Percentiles rank a stretch among this genome's conserved stretches.
phyloP scores from a whole-genome alignment of 2,113 vertebrate species.

The Empidonax traillii region DNA sequence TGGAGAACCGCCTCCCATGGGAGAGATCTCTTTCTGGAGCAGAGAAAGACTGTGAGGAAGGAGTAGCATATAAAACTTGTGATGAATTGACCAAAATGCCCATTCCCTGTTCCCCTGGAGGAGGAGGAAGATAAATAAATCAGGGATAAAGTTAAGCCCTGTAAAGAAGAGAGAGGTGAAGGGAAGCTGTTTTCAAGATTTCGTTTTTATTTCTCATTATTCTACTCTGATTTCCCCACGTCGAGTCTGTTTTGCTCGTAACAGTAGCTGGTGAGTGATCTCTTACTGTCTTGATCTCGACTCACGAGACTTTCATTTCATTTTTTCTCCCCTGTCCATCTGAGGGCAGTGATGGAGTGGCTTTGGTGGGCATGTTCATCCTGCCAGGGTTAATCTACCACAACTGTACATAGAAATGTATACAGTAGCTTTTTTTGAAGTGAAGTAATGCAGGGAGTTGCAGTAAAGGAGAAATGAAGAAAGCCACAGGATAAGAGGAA shows the following conservation, averaged over 20 bases:
- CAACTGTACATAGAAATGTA: neutral
- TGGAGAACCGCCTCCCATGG: neutral
- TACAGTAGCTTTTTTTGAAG: neutral
- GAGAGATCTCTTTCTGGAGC: neutral
- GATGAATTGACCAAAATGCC: neutral
- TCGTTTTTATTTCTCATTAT: neutral
- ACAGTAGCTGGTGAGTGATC: neutral
- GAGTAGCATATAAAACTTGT: neutral
- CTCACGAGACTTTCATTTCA: neutral
- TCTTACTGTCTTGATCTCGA: neutral
- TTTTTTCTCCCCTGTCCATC: neutral
- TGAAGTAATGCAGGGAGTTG: neutral
- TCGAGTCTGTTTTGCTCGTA: fast-evolving
- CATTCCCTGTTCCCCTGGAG: neutral
- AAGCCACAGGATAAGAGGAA: neutral
- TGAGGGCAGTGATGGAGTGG: neutral
- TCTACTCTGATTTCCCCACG: neutral
- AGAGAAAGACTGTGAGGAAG: neutral
- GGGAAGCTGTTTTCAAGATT: neutral
- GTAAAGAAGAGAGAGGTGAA: neutral
- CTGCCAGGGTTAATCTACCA: neutral
- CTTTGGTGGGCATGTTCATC: neutral
- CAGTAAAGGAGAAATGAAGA: neutral
- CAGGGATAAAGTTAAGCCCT: neutral
- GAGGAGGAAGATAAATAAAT: neutral